A percentile compares a stretch with the other conserved stretches of the same genome.
These are phyloP conservation scores for Drosophila ochracea DNA, from an alignment of 2,888 invertebrate species.

Conservation along the genomic window DNA sequence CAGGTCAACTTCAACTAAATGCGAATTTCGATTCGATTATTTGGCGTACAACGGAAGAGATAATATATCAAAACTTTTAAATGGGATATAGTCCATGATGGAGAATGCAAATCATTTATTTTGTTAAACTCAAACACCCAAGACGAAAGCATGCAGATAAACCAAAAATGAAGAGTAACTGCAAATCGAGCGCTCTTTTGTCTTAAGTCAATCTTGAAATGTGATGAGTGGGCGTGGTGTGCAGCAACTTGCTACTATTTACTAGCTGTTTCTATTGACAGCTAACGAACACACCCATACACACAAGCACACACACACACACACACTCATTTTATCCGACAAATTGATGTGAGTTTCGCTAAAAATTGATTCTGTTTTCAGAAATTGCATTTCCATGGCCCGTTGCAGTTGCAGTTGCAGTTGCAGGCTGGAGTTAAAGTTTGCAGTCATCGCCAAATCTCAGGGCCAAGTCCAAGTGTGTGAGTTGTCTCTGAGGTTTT, in stretches of 20 bases:
- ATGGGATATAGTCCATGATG: neutral
- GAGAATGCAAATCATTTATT: neutral
- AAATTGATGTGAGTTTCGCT: conserved; percentile 20
- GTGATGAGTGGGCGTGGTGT: conserved; percentile 22
- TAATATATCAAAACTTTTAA: neutral
- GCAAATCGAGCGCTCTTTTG: neutral
- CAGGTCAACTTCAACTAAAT: neutral
- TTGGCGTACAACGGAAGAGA: neutral
- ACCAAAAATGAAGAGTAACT: neutral
- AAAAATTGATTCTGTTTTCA: conserved; percentile 38
- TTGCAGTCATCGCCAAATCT: neutral
- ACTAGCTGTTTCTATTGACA: no score
- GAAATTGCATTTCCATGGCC: conserved; percentile 36
- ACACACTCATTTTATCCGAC: neutral
- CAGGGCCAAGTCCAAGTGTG: conserved; percentile 61
- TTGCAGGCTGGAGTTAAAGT: conserved; percentile 2
- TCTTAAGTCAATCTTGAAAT: neutral
- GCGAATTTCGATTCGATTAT: neutral
- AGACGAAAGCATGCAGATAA: neutral
- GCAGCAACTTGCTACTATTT: neutral
- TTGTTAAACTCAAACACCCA: neutral
- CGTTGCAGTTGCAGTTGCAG: conserved; percentile 22
- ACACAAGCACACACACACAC: neutral
- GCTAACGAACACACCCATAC: neutral
- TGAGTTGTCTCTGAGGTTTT: conserved; percentile 39